A percentile compares a stretch with the other conserved stretches of the same genome.
Evolutionary conservation across 2,888 invertebrate genomes (phyloP).

Genomic region (Catocala nupta): DNA sequence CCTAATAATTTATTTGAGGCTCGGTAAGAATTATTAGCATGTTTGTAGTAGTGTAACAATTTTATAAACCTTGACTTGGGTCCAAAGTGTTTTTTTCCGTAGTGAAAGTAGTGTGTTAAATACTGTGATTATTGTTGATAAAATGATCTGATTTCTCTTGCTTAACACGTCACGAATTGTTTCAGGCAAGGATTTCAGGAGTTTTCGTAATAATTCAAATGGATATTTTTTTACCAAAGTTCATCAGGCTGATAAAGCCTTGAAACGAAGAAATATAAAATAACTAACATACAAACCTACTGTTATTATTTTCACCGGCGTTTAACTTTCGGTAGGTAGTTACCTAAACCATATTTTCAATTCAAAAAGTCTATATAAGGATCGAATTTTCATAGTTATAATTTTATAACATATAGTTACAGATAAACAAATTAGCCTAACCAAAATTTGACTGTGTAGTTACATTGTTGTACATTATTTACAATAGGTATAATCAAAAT

Average conservation of each 20-base stretch:
- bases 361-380: background rate
- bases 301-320: constrained; percentile 43
- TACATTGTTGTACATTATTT: no score
- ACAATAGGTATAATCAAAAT: no score
- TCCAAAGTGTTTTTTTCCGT: background rate
- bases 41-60: background rate
- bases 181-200: constrained; percentile 49
- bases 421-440: no score
- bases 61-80: background rate
- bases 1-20: background rate
- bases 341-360: constrained; percentile 13
- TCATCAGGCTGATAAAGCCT: constrained; percentile 29
- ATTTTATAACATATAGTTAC: no score
- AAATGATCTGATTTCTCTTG: constrained; percentile 69
- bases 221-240: constrained; percentile 24
- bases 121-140: constrained; percentile 34
- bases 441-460: no score
- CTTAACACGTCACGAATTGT: constrained; percentile 67
- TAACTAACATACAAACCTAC: constrained; percentile 20
- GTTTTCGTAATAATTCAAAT: constrained; percentile 27
- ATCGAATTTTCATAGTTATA: no score
- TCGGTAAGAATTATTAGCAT: constrained; percentile 2
- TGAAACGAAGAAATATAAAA: constrained; percentile 14
- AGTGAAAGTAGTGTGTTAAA: constrained; percentile 48
- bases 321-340: constrained; percentile 24